Conservation (phyloP, 2,113 vertebrate species). For the Helogale parvula region DNA sequence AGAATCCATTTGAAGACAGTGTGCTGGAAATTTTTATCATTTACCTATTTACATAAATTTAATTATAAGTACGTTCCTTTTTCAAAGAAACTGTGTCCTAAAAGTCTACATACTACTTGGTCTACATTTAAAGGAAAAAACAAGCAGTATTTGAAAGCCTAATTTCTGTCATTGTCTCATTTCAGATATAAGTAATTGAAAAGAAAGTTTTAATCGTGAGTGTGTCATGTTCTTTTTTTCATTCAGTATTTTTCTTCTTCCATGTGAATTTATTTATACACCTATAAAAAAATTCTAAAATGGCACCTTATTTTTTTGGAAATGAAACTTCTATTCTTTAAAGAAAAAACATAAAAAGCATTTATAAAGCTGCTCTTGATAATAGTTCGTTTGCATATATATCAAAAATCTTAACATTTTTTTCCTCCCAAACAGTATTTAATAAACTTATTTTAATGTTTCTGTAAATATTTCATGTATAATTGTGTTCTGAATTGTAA, state of each 20-base stretch:
- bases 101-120: conserved; percentile 15
- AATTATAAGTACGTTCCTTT: neutral
- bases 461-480: conserved; percentile 66
- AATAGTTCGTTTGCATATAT: conserved; percentile 83
- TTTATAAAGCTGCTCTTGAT: conserved; percentile 87
- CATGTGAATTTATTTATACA: conserved; percentile 79
- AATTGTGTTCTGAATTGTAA: conserved; percentile 51
- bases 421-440: conserved; percentile 69
- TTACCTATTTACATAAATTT: conserved; percentile 59
- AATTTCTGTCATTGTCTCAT: conserved; percentile 9
- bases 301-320: conserved; percentile 87
- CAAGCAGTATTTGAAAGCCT: conserved; percentile 46
- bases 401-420: conserved; percentile 64
- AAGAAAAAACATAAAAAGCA: conserved; percentile 77
- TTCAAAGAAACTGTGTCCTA: conserved; percentile 66
- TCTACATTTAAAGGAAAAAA: conserved; percentile 42
- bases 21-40: conserved; percentile 62
- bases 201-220: conserved; percentile 52
- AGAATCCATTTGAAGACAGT: conserved; percentile 24
- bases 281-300: conserved; percentile 81
- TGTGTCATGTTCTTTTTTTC: conserved; percentile 24
- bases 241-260: conserved; percentile 60
- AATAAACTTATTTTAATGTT: conserved; percentile 72
- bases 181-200: conserved; percentile 57
- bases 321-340: conserved; percentile 86